These are phyloP conservation scores for Leuciscus idus DNA, from an alignment of 2,113 vertebrate species.

Conservation along the genomic window DNA sequence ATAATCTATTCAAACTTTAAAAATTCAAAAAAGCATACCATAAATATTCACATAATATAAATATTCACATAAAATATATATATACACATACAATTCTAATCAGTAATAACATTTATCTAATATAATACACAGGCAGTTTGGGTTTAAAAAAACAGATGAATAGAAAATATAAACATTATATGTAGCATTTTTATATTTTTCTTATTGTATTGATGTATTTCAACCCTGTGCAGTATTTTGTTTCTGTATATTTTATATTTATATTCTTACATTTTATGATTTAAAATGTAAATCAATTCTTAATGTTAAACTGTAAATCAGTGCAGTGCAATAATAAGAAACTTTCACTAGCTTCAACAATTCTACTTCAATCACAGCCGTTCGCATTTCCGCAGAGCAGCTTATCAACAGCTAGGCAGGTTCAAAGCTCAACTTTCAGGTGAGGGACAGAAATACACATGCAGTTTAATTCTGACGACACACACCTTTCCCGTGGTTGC, in stretches of 20 bases:
- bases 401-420: not conserved
- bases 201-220: not conserved
- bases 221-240: not conserved
- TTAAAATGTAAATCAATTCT: not conserved
- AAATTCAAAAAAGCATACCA: no score
- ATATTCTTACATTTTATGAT: not conserved
- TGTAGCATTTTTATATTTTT: not conserved
- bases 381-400: not conserved
- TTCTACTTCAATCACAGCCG: not conserved
- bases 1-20: no score
- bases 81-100: not conserved
- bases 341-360: not conserved
- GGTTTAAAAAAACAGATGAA: not conserved
- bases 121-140: not conserved
- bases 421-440: not conserved
- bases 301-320: not conserved
- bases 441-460: not conserved
- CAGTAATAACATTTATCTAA: not conserved
- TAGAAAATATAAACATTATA: not conserved
- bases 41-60: no score
- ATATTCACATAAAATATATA: no score
- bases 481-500: slow-evolving; percentile 93
- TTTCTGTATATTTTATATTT: not conserved
- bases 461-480: not conserved
- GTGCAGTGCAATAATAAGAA: not conserved